Conservation (phyloP, 1,140 invertebrate species). For the Cyrtorhinus lividipennis region DNA sequence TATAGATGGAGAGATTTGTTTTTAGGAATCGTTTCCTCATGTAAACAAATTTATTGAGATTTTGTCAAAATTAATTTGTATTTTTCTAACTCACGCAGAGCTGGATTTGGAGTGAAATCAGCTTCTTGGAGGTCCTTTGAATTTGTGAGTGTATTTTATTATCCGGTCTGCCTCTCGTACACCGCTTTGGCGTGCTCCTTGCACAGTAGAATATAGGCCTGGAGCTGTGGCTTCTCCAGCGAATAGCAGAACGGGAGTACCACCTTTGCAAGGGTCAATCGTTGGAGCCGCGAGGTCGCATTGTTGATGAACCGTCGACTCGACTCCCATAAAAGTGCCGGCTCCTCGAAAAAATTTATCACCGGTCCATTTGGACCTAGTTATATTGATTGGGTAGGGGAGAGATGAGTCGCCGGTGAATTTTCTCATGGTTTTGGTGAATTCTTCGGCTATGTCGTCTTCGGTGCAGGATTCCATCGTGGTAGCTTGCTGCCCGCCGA, state of each 20-base stretch:
- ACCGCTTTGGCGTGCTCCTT: constrained; percentile 67
- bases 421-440: constrained; percentile 45
- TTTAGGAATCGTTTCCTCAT: too few species aligned
- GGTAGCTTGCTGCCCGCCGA: constrained; percentile 60
- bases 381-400: constrained; percentile 47
- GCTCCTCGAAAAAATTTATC: constrained; percentile 54
- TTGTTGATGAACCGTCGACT: constrained; percentile 32
- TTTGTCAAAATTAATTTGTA: too few species aligned
- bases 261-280: constrained; percentile 24
- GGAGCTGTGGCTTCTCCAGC: constrained; percentile 77
- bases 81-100: too few species aligned
- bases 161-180: constrained; percentile 65
- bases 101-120: too few species aligned
- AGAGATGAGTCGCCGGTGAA: constrained; percentile 51
- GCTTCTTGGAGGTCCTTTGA: constrained; percentile 11
- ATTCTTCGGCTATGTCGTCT: constrained; percentile 29
- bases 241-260: constrained; percentile 51
- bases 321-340: constrained; percentile 52
- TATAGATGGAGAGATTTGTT: too few species aligned
- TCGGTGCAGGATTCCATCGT: constrained; percentile 55
- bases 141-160: constrained; percentile 28
- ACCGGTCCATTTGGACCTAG: constrained; percentile 53
- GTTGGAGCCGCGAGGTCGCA: constrained; percentile 11
- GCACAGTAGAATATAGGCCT: constrained; percentile 57
- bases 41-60: too few species aligned